phyloP scores from a whole-genome alignment of 2,888 invertebrate genomes.

The Eumerus sabulonum region DNA sequence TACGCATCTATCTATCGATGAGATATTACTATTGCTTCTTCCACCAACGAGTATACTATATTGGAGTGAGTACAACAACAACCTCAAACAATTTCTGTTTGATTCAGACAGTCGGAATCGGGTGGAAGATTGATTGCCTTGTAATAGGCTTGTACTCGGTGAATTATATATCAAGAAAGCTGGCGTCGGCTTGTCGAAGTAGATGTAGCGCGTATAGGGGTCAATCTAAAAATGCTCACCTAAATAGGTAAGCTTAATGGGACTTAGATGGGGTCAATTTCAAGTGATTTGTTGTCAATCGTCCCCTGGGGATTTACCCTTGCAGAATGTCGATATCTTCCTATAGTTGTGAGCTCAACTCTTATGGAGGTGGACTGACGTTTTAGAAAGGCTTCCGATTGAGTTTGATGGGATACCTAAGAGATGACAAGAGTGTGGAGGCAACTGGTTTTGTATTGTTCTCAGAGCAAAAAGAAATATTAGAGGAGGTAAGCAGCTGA shows the following conservation, averaged over 20 bases:
- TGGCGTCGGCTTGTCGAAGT: constrained; percentile 7
- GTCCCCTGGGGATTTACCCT: constrained; percentile 53
- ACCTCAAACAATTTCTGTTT: constrained; percentile 59
- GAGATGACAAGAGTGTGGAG: too few species aligned
- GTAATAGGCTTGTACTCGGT: constrained; percentile 67
- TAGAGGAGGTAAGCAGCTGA: too few species aligned
- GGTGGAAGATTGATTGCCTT: constrained; percentile 66
- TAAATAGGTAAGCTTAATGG: constrained; percentile 67
- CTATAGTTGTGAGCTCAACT: background rate
- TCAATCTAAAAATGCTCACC: constrained; percentile 63
- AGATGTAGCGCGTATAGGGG: constrained; percentile 23
- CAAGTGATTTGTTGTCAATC: constrained; percentile 68
- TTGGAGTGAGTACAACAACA: constrained; percentile 1
- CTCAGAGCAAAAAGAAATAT: too few species aligned
- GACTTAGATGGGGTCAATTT: constrained; percentile 64
- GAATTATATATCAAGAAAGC: constrained; percentile 65
- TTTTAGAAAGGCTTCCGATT: too few species aligned
- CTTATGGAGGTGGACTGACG: too few species aligned
- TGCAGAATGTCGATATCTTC: constrained; percentile 2
- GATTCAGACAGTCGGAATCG: constrained; percentile 43
- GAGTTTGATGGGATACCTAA: too few species aligned
- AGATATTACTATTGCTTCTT: constrained; percentile 50
- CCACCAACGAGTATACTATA: too few species aligned
- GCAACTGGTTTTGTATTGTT: too few species aligned
- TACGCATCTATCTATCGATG: constrained; percentile 57